Conservation (phyloP, 2,113 vertebrate genomes). For the Rhabdornis inornatus region DNA sequence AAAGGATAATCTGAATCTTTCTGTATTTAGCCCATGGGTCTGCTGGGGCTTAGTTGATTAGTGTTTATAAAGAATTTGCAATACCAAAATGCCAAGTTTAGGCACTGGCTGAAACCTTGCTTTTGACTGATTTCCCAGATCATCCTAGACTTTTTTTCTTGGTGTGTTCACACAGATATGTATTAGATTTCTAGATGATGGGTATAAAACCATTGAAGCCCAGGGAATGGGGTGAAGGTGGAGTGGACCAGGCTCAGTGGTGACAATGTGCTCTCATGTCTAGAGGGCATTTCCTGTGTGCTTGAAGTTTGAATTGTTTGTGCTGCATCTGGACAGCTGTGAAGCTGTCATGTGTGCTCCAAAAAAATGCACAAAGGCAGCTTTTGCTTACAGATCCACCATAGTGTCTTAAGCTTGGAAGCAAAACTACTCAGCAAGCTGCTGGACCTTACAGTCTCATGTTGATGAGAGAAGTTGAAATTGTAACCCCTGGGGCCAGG, state of each 20-base stretch:
- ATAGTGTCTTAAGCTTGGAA: background rate
- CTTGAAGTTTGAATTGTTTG: background rate
- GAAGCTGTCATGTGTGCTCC: rapidly evolving
- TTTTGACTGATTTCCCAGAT: background rate
- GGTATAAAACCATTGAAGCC: background rate
- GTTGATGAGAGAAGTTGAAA: conserved; percentile 1
- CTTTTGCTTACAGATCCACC: background rate
- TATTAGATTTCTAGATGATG: background rate
- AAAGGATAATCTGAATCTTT: background rate
- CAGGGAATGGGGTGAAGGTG: background rate
- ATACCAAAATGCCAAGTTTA: background rate
- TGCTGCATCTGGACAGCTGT: background rate
- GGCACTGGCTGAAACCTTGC: background rate
- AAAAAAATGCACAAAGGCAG: background rate
- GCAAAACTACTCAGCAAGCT: background rate
- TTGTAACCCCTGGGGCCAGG: background rate
- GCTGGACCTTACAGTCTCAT: background rate
- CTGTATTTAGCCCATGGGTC: background rate
- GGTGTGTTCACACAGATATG: background rate
- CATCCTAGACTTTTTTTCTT: no score
- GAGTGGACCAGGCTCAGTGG: background rate
- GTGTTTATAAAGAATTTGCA: background rate
- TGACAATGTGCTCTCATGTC: background rate
- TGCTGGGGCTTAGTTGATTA: background rate
- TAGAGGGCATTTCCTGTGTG: background rate